Evolutionary conservation across 2,888 invertebrate genomes (phyloP).

Genomic region (Orthosia incerta): DNA sequence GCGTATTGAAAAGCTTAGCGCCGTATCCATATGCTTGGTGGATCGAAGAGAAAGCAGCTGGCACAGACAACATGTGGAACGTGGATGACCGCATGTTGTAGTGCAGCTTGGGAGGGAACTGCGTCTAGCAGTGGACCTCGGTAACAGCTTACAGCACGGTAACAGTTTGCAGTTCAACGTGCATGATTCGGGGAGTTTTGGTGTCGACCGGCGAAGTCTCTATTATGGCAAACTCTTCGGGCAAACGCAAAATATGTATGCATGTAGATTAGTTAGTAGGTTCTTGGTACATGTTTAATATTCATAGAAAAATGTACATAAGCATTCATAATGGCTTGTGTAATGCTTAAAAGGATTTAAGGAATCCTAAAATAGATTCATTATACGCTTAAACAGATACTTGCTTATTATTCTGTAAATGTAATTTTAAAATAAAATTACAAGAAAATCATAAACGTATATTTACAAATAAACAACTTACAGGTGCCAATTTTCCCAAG

Average conservation of each 20-base stretch:
- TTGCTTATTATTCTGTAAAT: slow-evolving; percentile 7
- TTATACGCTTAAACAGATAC: too few species aligned
- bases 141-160: neutral
- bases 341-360: neutral
- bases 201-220: neutral
- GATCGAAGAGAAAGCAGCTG: too few species aligned
- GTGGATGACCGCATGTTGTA: neutral
- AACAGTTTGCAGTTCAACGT: too few species aligned
- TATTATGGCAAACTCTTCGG: neutral
- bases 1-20: neutral
- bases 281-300: slow-evolving; percentile 5
- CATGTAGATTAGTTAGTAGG: slow-evolving; percentile 17
- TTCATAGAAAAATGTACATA: slow-evolving; percentile 22
- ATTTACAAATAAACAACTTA: slow-evolving; percentile 18
- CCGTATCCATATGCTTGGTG: neutral
- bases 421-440: neutral
- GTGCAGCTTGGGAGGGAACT: neutral
- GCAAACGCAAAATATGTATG: slow-evolving; percentile 12
- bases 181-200: neutral
- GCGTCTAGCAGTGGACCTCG: neutral
- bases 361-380: neutral
- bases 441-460: neutral
- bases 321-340: neutral
- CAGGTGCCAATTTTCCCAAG: slow-evolving; percentile 19
- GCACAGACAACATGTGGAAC: neutral